These are phyloP conservation scores for Macrobrachium nipponense DNA, from an alignment of 1,140 invertebrate genomes.

Conservation along the genomic window DNA sequence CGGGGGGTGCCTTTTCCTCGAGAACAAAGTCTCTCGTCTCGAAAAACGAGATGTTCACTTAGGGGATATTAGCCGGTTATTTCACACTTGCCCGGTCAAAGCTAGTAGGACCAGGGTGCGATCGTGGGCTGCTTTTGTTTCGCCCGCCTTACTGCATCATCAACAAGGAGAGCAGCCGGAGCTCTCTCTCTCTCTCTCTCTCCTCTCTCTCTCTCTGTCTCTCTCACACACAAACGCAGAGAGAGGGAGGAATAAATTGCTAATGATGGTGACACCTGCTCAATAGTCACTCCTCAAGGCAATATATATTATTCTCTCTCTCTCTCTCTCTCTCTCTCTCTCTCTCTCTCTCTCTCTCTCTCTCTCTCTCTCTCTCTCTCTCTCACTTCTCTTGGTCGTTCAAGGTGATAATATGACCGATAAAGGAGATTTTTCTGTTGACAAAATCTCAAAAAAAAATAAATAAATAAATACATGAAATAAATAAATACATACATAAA, in stretches of 20 bases:
- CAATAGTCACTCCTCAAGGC: no score
- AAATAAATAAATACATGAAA: no score
- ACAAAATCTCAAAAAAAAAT: no score
- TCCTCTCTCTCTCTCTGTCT: no score
- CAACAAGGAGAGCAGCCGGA: not conserved
- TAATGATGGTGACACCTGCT: no score
- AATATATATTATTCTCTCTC: not conserved
- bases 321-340: not conserved
- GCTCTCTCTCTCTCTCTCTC: no score
- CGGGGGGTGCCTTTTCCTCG: not conserved
- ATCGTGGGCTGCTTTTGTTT: not conserved
- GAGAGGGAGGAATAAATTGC: no score
- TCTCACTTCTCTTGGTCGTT: no score
- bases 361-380: not conserved
- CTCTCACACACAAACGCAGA: no score
- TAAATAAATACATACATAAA: no score
- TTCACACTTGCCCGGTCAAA: constrained; percentile 15
- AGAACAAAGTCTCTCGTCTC: constrained; percentile 1
- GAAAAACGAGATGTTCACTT: constrained; percentile 23
- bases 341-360: not conserved
- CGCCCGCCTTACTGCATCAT: not conserved
- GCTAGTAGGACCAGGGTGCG: not conserved
- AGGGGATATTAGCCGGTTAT: constrained; percentile 15
- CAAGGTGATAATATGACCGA: no score
- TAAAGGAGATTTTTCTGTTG: no score